Base-by-base conservation (phyloP, 2,888 invertebrate species). In the Megastigmus dorsalis region DNA sequence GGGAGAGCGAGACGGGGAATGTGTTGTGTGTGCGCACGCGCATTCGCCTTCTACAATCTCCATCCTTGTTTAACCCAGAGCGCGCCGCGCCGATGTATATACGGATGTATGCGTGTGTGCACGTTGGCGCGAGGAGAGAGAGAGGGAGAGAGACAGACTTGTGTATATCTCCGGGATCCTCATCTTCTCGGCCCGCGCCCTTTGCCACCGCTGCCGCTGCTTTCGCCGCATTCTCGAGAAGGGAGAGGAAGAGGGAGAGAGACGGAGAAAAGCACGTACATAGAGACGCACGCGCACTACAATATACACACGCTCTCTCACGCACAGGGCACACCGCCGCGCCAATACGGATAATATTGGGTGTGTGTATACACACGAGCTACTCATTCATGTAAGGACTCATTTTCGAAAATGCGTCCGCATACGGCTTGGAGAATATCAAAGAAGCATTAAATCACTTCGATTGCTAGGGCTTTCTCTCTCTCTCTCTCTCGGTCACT, bases 141-240 rank as follows among this genome's bases (percentile, higher is more conserved):
- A 50, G 48, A 48, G 30, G 23, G 50, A 63, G 50, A 48, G 18
- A 28, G 48, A 62, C 33, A 50, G n/a, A n/a, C 9, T 18, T 9
- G 36, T 15, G 38, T 13, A 20, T 26, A 50, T 38, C 36, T 38
- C 52, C 7, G 26, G 59, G 41, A 41, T n/a, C 28, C 54, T 45
- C 36, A 4, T 54, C 69, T 69, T 52, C 52, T 52, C 13, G 52
- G 62, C 36, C 62, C 72, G 60, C 59, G 69, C 54, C 71, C 75
- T 52, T 62, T 43, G 54, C 65, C 38, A 57, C 62, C 38, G 65
- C 62, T 13, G 30, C 65, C 41, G 60, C 55, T 50, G 57, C 59
- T 38, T 54, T 36, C 43, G 43, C 50, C 62, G 75, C 63, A 59
- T 57, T 71, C 71, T 69, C 69, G 15, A 20, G 23, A 7, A 15